Conservation (phyloP, 2,888 invertebrate species). For the Hydriomena furcata region DNA sequence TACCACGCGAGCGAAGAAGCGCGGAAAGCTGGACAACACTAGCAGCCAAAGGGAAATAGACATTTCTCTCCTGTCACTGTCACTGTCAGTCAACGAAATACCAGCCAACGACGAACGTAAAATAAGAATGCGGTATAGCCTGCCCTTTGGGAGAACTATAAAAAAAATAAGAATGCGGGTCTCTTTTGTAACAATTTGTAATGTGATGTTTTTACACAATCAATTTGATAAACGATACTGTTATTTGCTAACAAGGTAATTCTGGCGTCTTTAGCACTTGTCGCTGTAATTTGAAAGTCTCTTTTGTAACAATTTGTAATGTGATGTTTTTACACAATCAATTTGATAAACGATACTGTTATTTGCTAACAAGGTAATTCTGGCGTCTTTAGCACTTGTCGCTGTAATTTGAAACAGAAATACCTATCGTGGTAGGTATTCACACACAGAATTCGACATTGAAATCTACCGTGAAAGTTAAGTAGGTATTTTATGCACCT, state of each 20-base stretch:
- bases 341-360: not conserved
- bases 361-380: conserved; percentile 7
- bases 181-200: not conserved
- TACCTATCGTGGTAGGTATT: not conserved
- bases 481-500: not conserved
- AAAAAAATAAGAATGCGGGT: too few species aligned
- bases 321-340: not conserved
- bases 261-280: conserved; percentile 19
- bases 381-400: conserved; percentile 18
- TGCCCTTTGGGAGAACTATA: too few species aligned
- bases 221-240: not conserved
- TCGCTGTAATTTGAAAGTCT: conserved; percentile 14
- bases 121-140: too few species aligned
- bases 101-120: too few species aligned
- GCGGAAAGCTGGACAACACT: too few species aligned
- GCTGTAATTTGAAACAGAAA: conserved; percentile 14
- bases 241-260: conserved; percentile 8
- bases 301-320: not conserved
- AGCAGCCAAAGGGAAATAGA: too few species aligned
- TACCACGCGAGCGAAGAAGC: too few species aligned
- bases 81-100: too few species aligned
- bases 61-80: too few species aligned
- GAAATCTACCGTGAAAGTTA: conserved; percentile 11
- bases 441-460: not conserved
- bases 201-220: not conserved